Evolutionary conservation across 2,888 invertebrate species (phyloP).

Genomic region (Tillus elongatus): DNA sequence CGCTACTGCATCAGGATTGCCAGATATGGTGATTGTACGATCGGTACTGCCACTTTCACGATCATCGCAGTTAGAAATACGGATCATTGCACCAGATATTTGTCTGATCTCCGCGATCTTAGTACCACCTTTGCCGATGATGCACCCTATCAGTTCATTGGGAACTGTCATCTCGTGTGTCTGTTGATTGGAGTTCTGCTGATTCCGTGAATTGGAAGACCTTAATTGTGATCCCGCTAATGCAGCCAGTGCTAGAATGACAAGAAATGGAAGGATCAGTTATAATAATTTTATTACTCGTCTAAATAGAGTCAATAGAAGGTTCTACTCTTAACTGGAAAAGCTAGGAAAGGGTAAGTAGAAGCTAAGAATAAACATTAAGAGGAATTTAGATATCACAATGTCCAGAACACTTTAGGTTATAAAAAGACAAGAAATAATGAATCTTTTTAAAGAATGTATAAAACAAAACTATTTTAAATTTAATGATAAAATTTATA

Average conservation of each 20-base stretch:
- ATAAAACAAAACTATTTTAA: too few relatives aligned
- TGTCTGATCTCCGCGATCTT: constrained; percentile 99
- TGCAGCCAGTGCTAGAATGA: constrained; percentile 75
- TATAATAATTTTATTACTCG: too few relatives aligned
- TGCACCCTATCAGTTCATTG: constrained; percentile 96
- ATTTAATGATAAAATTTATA: too few relatives aligned
- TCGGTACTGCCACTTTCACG: constrained; percentile 93
- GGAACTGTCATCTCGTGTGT: constrained; percentile 98
- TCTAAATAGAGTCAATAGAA: too few relatives aligned
- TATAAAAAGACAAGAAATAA: too few relatives aligned
- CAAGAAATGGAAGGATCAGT: too few relatives aligned
- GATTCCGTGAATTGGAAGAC: constrained; percentile 69
- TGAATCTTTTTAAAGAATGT: too few relatives aligned
- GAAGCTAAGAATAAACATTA: too few relatives aligned
- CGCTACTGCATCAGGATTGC: constrained; percentile 93
- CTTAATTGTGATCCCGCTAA: constrained; percentile 83
- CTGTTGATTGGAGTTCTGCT: constrained; percentile 68
- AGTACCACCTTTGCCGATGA: constrained; percentile 97
- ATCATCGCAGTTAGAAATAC: constrained; percentile 98
- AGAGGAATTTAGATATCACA: too few relatives aligned
- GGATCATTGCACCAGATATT: constrained; percentile 95
- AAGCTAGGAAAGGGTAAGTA: too few relatives aligned
- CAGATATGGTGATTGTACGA: constrained; percentile 94
- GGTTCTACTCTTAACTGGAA: too few relatives aligned
- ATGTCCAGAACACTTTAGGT: too few relatives aligned